Conservation (phyloP, 23 tunicate species). For the Styela plicata region DNA sequence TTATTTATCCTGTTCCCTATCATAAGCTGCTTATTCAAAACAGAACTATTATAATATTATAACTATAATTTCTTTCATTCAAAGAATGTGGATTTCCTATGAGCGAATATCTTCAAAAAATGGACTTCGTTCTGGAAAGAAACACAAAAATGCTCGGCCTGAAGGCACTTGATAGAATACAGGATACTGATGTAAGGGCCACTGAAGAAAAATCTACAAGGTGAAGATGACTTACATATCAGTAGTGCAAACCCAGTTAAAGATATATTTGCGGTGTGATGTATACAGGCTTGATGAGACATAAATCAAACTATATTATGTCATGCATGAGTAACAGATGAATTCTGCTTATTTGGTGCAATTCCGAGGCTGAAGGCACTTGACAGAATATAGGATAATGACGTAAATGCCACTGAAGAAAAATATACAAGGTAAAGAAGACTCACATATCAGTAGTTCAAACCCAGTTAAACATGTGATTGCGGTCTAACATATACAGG, state of each 20-base stretch:
- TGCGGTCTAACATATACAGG: too few relatives aligned
- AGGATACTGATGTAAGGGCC: neutral
- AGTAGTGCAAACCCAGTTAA: too few relatives aligned
- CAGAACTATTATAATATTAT: too few relatives aligned
- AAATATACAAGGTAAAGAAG: constrained; percentile 41
- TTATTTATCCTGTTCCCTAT: too few relatives aligned
- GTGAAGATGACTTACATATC: constrained; percentile 5
- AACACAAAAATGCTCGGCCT: constrained; percentile 70
- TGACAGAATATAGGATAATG: constrained; percentile 22
- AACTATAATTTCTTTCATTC: neutral
- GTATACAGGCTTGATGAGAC: too few relatives aligned
- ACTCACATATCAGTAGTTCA: too few relatives aligned
- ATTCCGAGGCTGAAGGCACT: constrained; percentile 64
- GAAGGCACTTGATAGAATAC: constrained; percentile 48
- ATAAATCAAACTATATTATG: too few relatives aligned
- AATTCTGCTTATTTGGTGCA: too few relatives aligned
- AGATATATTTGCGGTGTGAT: too few relatives aligned
- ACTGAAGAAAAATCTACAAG: constrained; percentile 39
- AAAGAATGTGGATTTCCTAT: constrained; percentile 60
- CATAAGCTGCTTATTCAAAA: too few relatives aligned
- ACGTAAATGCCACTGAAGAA: neutral
- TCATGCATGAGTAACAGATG: too few relatives aligned
- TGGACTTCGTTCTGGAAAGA: constrained; percentile 43
- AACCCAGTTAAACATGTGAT: too few relatives aligned
- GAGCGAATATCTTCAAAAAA: constrained; percentile 28